Evolutionary conservation across 1,140 invertebrate species (phyloP).

Genomic region (Agrilus planipennis): DNA sequence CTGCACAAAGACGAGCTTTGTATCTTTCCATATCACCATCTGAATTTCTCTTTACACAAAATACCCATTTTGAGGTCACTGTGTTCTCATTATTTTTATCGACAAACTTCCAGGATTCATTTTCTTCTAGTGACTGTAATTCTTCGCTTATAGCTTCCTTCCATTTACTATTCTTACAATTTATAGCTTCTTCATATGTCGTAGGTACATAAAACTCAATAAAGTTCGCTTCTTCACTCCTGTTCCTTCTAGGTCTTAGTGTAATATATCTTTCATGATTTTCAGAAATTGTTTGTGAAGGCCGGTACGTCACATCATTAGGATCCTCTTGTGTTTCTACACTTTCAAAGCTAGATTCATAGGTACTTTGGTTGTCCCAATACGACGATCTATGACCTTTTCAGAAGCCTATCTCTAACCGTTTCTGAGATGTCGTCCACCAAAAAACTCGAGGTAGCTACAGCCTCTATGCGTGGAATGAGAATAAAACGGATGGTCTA

Average conservation of each 20-base stretch:
- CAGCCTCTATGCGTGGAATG: too few species aligned
- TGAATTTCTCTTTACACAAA: background rate
- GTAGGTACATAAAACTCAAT: background rate
- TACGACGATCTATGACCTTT: conserved; percentile 14
- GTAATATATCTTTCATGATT: background rate
- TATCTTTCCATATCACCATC: background rate
- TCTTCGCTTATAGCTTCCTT: conserved; percentile 1
- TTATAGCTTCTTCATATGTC: background rate
- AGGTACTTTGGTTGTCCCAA: conserved; percentile 11
- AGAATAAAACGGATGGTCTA: too few species aligned
- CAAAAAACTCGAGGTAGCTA: too few species aligned
- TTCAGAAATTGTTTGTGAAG: background rate
- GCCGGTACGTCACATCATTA: background rate
- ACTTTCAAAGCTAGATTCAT: background rate
- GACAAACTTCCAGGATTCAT: conserved; percentile 2
- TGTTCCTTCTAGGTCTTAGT: background rate
- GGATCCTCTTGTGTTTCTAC: background rate
- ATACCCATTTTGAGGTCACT: conserved; percentile 2
- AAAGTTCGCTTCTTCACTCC: background rate
- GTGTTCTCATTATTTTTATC: background rate
- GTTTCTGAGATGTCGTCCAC: conserved; percentile 14
- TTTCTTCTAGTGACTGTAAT: background rate
- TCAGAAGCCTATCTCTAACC: conserved; percentile 14
- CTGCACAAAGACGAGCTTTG: background rate
- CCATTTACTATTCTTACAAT: background rate